Evolutionary conservation across 2,113 vertebrate genomes (phyloP), one percentile per base, ranked within the genome.

Genomic region (Kryptolebias marmoratus): DNA sequence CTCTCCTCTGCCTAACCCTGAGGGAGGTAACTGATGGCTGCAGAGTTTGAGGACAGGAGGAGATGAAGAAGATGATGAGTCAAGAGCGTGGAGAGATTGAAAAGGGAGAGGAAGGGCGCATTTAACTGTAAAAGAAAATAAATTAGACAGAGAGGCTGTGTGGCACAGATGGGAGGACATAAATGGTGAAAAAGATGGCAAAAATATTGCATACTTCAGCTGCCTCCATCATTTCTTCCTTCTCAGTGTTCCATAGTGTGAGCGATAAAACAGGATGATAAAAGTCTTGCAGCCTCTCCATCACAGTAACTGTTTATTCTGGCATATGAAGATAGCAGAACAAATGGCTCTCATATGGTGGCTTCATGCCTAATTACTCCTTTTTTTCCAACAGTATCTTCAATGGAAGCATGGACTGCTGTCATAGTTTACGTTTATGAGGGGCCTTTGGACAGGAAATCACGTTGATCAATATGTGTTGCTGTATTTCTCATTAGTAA

Each of bases 1-100:
- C 56, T 64, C 56, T 74, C 65, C 60, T 48, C 66, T 68, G 53
- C 58, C 68, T 84, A 63, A 75, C 44, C 80, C 73, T 10, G 49
- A 61, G 63, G 74, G 78, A 75, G 66, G 79, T 70, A 78, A 75
- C 59, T 80, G 78, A 86, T 82, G 81, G 63, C 47, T 73, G 18
- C 22, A 71, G 73, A 83, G 30, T 70, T 67, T 80, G 61, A 81
- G 80, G 77, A 82, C 36, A 70, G 42, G 36, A 57, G 65, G 31
- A 59, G 71, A 75, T 69, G 78, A 71, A 55, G 59, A 39, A 28
- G 39, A 75, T 52, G 64, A 58, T 14, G 56, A 62, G 53, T 64
- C 30, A 42, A 49, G 65, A 70, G 60, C 11, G 27, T 27, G 22
- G 5, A 16, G n/a, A 49, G 1, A 16, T 0, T 0, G 52, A 36